Conservation (phyloP, 92 coral and sea anemone species). For the Parazoanthus swiftii region DNA sequence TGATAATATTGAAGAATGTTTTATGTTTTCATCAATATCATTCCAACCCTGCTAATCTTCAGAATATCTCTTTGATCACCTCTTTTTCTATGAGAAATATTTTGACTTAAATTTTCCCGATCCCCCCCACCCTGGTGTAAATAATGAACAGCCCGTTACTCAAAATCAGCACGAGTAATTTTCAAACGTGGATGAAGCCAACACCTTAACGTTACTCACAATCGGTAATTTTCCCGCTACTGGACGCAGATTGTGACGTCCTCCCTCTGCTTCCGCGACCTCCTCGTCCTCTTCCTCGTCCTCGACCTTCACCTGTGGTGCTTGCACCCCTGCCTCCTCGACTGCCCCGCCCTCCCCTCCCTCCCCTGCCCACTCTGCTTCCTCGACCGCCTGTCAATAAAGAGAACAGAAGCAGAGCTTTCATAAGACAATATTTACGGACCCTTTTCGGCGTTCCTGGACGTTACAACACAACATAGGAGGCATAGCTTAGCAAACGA, state of each 20-base stretch:
- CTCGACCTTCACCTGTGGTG: slow-evolving; percentile 76
- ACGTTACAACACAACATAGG: too few relatives aligned
- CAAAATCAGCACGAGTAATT: too few relatives aligned
- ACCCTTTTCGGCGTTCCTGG: too few relatives aligned
- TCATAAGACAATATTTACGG: background rate
- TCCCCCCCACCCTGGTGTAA: too few relatives aligned
- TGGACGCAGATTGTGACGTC: slow-evolving; percentile 46
- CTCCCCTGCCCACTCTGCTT: slow-evolving; percentile 40
- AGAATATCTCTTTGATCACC: too few relatives aligned
- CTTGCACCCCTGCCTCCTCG: slow-evolving; percentile 49
- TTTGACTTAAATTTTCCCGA: too few relatives aligned
- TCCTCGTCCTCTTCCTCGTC: slow-evolving; percentile 75
- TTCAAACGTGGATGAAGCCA: background rate
- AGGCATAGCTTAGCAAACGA: too few relatives aligned
- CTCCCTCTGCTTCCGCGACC: slow-evolving; percentile 60
- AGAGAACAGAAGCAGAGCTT: background rate
- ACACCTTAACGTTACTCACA: slow-evolving; percentile 55
- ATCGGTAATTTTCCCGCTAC: slow-evolving; percentile 67
- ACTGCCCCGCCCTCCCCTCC: slow-evolving; percentile 62
- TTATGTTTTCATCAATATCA: too few relatives aligned
- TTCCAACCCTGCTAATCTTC: too few relatives aligned
- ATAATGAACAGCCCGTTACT: too few relatives aligned
- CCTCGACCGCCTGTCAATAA: slow-evolving; percentile 19
- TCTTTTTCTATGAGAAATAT: too few relatives aligned
- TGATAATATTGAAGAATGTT: too few relatives aligned